phyloP scores from a whole-genome alignment of 2,888 invertebrate species.

The Anorthoa munda region DNA sequence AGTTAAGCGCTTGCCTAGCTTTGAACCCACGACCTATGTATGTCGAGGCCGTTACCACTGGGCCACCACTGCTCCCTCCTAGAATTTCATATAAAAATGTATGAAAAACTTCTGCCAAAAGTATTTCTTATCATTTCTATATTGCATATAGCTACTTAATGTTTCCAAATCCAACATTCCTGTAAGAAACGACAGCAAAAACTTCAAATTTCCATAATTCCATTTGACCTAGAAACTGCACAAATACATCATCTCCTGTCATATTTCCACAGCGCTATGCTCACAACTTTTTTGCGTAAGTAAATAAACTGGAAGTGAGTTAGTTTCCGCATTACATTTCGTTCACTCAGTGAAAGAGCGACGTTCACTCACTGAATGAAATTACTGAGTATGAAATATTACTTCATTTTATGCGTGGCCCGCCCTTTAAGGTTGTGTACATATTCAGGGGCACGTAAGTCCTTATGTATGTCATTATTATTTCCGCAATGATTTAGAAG shows the following conservation, averaged over 20 bases:
- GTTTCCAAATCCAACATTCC: neutral
- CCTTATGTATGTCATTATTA: constrained; percentile 44
- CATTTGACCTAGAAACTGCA: constrained; percentile 9
- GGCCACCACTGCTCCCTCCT: too few relatives aligned
- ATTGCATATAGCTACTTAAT: too few relatives aligned
- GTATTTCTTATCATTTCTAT: too few relatives aligned
- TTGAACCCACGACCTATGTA: too few relatives aligned
- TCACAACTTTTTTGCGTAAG: constrained; percentile 48
- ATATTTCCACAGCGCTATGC: constrained; percentile 18
- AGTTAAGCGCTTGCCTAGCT: too few relatives aligned
- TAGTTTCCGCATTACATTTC: constrained; percentile 58
- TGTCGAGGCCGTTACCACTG: too few relatives aligned
- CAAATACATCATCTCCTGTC: constrained; percentile 30
- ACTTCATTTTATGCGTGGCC: constrained; percentile 50
- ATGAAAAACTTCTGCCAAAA: too few relatives aligned
- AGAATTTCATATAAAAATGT: too few relatives aligned
- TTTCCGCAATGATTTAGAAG: constrained; percentile 19
- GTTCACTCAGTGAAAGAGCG: constrained; percentile 34
- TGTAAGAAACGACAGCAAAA: neutral
- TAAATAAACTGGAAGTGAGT: constrained; percentile 50
- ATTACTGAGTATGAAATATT: constrained; percentile 59
- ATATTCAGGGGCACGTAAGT: constrained; percentile 8
- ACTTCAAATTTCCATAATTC: neutral
- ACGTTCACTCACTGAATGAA: constrained; percentile 9
- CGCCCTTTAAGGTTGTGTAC: constrained; percentile 37